Percentiles rank a stretch among this genome's conserved stretches.
phyloP scores from a whole-genome alignment of 23 tunicate genomes.

The Botrylloides violaceus region DNA sequence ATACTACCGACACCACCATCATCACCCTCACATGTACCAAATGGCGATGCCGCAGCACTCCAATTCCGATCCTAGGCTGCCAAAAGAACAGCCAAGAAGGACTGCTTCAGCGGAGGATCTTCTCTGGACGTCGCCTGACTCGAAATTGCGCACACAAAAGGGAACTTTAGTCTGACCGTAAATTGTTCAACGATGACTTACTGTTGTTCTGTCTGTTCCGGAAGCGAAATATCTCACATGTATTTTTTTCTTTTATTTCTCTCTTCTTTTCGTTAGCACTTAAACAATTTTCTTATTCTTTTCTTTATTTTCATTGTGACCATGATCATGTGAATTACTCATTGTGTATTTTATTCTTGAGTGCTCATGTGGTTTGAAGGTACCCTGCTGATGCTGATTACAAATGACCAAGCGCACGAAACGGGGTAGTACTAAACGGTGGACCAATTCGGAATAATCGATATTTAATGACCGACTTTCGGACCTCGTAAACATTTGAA shows the following conservation, averaged over 20 bases:
- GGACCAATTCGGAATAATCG: too few relatives aligned
- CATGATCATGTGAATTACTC: background rate
- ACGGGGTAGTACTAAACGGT: too few relatives aligned
- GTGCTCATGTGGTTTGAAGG: too few relatives aligned
- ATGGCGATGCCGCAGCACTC: background rate
- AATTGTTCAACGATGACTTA: too few relatives aligned
- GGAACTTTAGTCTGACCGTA: slow-evolving; percentile 19
- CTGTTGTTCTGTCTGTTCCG: too few relatives aligned
- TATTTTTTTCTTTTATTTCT: background rate
- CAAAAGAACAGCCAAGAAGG: slow-evolving; percentile 12
- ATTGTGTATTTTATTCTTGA: background rate
- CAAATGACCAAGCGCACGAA: too few relatives aligned
- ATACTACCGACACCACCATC: background rate
- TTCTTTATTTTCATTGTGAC: background rate
- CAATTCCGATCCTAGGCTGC: background rate
- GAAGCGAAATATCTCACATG: background rate
- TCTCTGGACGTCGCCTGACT: background rate
- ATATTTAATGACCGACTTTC: too few relatives aligned
- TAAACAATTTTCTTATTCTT: background rate
- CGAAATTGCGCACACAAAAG: background rate
- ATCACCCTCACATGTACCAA: slow-evolving; percentile 15
- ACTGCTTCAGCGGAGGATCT: slow-evolving; percentile 30
- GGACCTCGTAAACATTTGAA: too few relatives aligned
- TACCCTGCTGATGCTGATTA: too few relatives aligned
- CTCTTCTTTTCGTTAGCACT: background rate